Evolutionary conservation across 1,140 invertebrate genomes (phyloP).

Genomic region (Archegozetes longisetosus): DNA sequence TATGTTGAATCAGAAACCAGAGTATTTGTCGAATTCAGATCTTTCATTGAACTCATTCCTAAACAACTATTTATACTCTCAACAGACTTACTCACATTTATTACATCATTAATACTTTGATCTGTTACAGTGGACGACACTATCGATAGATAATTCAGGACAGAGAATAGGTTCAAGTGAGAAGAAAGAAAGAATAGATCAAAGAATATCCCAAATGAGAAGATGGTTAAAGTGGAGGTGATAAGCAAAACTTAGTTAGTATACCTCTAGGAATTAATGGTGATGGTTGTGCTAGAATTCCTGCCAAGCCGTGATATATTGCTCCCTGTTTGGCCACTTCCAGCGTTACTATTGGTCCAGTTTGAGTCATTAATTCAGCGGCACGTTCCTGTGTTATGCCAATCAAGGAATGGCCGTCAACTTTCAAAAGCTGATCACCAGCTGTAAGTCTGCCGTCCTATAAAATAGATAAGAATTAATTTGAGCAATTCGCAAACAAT

Average conservation of each 20-base stretch:
- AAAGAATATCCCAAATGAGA: too few relatives aligned
- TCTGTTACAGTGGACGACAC: too few relatives aligned
- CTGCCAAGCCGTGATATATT: conserved; percentile 86
- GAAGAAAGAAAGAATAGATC: too few relatives aligned
- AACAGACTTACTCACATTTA: too few relatives aligned
- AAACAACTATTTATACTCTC: too few relatives aligned
- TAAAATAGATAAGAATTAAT: conserved; percentile 20
- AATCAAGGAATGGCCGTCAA: conserved; percentile 88
- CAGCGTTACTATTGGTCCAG: conserved; percentile 76
- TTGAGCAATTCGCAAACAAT: not conserved
- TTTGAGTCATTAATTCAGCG: conserved; percentile 84
- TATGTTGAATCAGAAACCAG: not conserved
- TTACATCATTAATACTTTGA: too few relatives aligned
- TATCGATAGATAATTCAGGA: too few relatives aligned
- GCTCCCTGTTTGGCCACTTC: conserved; percentile 96
- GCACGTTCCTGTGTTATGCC: conserved; percentile 95
- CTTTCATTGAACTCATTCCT: too few relatives aligned
- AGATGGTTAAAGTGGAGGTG: too few relatives aligned
- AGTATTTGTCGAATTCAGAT: too few relatives aligned
- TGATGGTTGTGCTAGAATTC: conserved; percentile 48
- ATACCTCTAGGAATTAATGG: conserved; percentile 62
- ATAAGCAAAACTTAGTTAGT: too few relatives aligned
- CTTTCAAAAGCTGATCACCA: conserved; percentile 90
- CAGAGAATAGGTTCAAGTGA: too few relatives aligned
- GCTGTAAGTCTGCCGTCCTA: conserved; percentile 79